phyloP scores from a whole-genome alignment of 2,888 invertebrate genomes.

The Callinectes sapidus region DNA sequence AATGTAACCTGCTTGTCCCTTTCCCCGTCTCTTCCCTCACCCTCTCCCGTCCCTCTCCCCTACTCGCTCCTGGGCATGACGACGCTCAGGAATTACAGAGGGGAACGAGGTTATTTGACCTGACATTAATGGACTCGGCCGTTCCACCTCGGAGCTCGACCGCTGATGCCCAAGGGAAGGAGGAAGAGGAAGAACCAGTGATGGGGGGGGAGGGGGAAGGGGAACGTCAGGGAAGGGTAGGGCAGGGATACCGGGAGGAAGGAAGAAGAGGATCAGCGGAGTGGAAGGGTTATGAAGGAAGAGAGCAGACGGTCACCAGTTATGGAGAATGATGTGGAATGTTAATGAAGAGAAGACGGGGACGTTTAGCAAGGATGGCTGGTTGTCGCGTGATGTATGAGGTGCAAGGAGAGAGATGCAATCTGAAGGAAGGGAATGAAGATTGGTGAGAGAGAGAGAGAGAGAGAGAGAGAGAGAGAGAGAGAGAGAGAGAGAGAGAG shows the following conservation, averaged over 20 bases:
- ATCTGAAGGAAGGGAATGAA: not conserved
- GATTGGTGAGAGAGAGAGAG: not conserved
- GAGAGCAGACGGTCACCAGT: not conserved
- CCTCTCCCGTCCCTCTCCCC: not conserved
- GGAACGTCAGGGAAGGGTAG: not conserved
- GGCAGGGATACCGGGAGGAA: not conserved
- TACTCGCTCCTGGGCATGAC: constrained; percentile 1
- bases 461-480: not conserved
- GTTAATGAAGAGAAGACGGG: constrained; percentile 12
- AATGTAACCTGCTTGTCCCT: not conserved
- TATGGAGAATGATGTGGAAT: constrained; percentile 1
- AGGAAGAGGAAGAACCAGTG: not conserved
- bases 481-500: not conserved
- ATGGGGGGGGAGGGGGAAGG: not conserved
- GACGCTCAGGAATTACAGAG: not conserved
- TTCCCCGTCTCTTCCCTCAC: not conserved
- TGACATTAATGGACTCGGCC: constrained; percentile 3
- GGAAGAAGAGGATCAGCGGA: not conserved
- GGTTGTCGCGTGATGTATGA: not conserved
- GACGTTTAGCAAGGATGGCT: not conserved
- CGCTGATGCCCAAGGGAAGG: not conserved
- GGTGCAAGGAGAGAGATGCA: not conserved
- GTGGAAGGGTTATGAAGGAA: not conserved
- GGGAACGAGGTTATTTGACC: not conserved
- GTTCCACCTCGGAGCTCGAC: constrained; percentile 11